A percentile compares a stretch with the other conserved stretches of the same genome.
phyloP scores from a whole-genome alignment of 2,797 vertebrate species.

The Pteronotus mesoamericanus region DNA sequence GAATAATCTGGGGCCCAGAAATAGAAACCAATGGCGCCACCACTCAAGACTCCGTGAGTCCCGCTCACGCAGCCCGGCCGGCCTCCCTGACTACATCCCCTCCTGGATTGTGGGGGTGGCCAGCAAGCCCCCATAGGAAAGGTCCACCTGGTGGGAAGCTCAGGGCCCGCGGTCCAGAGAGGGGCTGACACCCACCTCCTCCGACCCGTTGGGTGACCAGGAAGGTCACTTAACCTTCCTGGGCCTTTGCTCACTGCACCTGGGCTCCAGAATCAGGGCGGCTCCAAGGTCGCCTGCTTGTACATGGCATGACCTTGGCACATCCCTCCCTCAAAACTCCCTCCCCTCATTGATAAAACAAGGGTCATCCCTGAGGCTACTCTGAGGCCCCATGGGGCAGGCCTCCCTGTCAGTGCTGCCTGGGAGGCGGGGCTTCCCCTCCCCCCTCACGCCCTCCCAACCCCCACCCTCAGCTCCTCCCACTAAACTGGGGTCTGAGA shows the following conservation, averaged over 20 bases:
- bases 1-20: conserved; percentile 45
- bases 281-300: neutral
- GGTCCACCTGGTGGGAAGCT: neutral
- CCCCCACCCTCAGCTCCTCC: neutral
- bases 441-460: neutral
- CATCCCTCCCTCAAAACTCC: accelerated
- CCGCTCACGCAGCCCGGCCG: neutral
- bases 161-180: neutral
- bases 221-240: neutral
- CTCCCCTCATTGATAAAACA: neutral
- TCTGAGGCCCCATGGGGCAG: neutral
- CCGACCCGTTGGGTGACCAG: neutral
- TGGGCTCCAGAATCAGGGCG: neutral
- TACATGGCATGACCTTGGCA: neutral
- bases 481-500: neutral
- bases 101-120: accelerated
- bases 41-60: conserved; percentile 45
- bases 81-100: conserved; percentile 30
- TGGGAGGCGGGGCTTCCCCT: neutral
- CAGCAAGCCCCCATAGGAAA: neutral
- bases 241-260: neutral
- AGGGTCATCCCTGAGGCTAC: neutral
- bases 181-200: accelerated
- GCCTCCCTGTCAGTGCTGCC: accelerated
- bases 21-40: conserved; percentile 35